phyloP scores from a whole-genome alignment of 2,888 invertebrate genomes.

The Lepidonotus clava region DNA sequence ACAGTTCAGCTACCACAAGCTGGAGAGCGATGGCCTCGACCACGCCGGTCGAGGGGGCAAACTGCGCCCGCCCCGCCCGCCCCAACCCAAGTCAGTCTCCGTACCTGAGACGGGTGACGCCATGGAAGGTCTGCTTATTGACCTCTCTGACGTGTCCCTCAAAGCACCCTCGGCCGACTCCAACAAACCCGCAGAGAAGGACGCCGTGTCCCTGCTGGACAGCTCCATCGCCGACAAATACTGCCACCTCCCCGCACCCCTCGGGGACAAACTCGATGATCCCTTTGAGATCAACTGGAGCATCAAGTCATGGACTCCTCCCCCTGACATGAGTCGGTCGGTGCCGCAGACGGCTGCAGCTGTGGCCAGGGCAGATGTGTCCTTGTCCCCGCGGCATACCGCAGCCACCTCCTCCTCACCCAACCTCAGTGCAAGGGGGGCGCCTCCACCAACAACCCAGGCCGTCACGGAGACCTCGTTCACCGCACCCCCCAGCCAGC shows the following conservation, averaged over 20 bases:
- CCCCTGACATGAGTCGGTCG: conserved; percentile 3
- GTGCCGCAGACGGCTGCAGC: neutral
- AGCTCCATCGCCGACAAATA: conserved; percentile 62
- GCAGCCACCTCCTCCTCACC: neutral
- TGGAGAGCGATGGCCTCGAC: neutral
- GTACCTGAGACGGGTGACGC: conserved; percentile 35
- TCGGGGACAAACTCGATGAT: conserved; percentile 58
- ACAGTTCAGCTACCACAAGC: conserved; percentile 85
- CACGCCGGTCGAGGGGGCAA: neutral
- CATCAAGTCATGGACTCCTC: conserved; percentile 19
- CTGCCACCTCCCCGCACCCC: conserved; percentile 60
- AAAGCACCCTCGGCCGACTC: neutral
- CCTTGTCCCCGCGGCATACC: neutral
- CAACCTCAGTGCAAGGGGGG: neutral
- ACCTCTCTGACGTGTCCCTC: conserved; percentile 61
- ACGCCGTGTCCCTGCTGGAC: conserved; percentile 57
- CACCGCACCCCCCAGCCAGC: neutral
- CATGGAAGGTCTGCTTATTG: conserved; percentile 73
- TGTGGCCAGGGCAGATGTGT: neutral
- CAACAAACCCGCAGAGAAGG: neutral
- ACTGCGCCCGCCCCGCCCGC: conserved; percentile 38
- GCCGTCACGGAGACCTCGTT: neutral
- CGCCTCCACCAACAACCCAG: neutral
- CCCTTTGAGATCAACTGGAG: conserved; percentile 57
- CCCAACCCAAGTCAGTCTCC: conserved; percentile 52